A percentile compares a stretch with the other conserved stretches of the same genome.
Conservation (phyloP, 1,140 invertebrate genomes). For the Zaprionus gabonicus region DNA sequence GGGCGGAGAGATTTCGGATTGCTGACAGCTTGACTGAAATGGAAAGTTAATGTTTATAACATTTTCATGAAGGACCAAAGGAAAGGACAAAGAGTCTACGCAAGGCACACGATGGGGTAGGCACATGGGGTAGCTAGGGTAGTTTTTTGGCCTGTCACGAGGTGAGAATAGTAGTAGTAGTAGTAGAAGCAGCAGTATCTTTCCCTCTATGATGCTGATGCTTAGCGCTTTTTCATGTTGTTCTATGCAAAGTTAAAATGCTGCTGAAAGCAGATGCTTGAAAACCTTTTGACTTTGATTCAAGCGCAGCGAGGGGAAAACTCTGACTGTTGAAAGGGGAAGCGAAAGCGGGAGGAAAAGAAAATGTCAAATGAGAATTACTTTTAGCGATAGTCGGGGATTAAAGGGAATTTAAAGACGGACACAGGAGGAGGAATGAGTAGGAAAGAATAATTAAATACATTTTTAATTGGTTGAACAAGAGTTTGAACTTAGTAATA, state of each 20-base stretch:
- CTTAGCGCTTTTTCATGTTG: conserved; percentile 39
- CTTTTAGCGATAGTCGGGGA: not conserved
- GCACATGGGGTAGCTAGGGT: not conserved
- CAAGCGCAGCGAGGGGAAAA: not conserved
- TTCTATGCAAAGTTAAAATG: conserved; percentile 19
- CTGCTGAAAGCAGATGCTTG: conserved; percentile 31
- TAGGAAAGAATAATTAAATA: not conserved
- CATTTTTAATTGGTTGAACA: not conserved
- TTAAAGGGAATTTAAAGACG: not conserved
- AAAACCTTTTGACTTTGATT: conserved; percentile 19
- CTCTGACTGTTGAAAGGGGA: not conserved
- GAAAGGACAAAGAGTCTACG: not conserved
- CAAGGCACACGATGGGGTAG: not conserved
- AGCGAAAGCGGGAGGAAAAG: not conserved
- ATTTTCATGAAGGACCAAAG: conserved; percentile 22
- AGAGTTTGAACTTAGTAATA: not conserved
- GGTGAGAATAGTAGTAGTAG: conserved; percentile 14
- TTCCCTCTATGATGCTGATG: conserved; percentile 12
- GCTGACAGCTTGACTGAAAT: conserved; percentile 56
- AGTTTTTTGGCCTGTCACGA: conserved; percentile 8
- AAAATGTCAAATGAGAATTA: conserved; percentile 1
- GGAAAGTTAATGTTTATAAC: conserved; percentile 54
- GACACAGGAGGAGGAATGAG: not conserved
- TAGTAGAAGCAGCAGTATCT: conserved; percentile 17
- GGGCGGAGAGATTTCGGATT: conserved; percentile 31